Evolutionary conservation across 2,113 vertebrate genomes (phyloP), one percentile per base, ranked within the genome.

Genomic region (Sinocyclocheilus maitianheensis): DNA sequence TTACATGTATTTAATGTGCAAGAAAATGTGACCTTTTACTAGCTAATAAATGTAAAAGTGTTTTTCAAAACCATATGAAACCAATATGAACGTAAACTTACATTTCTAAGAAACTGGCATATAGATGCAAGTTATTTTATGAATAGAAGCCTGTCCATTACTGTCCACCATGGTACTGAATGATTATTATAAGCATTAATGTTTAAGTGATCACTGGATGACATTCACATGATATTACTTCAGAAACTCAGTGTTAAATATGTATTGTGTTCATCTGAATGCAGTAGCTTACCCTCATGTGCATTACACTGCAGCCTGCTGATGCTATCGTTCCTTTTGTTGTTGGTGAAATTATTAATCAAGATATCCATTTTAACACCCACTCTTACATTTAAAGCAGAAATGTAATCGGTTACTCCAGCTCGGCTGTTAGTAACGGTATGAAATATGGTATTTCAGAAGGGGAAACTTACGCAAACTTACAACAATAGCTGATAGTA

Each of bases 291-390:
- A 95, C 94, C 94, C 55, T 86, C 84, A 62, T 86, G 84, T 10
- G 81, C 46, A 40, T 97, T 97, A 14, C 96, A 98, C 94, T 98
- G 97, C 88, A 99, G 96, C 91, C 97, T 97, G 91, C 97, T 96
- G 77, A 98, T 97, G 88, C 97, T 98, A 94, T 98, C 97, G 96
- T 97, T 98, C 97, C 98, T 97, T 94, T 98, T 98, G 96, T 99
- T 97, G 97, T 99, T 97, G 97, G 98, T 92, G 94, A 97, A 97
- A 92, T 97, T 96, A 94, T 96, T 96, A 94, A 98, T 98, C 96
- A 99, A 95, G 96, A 99, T 96, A 96, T 99, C 97, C 98, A 99
- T 99, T 95, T 94, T 98, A 96, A 94, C 89, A 96, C 94, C 62
- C 97, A 96, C 97, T 97, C 99, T 97, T 94, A 97, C 93, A 89